phyloP scores from a whole-genome alignment of 2,888 invertebrate genomes.

The Dryococelus australis region DNA sequence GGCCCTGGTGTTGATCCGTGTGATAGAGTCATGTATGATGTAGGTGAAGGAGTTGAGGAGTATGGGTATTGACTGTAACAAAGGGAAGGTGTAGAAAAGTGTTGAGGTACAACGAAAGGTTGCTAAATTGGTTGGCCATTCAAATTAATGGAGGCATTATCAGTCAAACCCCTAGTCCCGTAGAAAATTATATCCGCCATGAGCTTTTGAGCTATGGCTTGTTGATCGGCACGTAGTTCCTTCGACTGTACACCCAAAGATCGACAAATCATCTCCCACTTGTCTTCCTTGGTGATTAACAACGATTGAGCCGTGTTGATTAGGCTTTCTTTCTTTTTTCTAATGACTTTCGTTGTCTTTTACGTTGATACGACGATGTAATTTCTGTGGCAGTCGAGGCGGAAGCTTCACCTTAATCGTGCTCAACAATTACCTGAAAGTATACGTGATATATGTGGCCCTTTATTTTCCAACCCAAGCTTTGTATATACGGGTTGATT shows the following conservation, averaged over 20 bases:
- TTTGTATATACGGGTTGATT: too few relatives aligned
- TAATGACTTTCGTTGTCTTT: too few relatives aligned
- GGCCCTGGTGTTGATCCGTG: not conserved
- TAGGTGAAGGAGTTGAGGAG: not conserved
- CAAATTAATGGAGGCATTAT: not conserved
- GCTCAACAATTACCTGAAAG: too few relatives aligned
- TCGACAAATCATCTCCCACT: too few relatives aligned
- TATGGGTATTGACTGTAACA: not conserved
- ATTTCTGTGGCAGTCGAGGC: too few relatives aligned
- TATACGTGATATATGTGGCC: too few relatives aligned
- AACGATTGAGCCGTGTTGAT: too few relatives aligned
- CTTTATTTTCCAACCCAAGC: too few relatives aligned
- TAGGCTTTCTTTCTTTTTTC: not conserved
- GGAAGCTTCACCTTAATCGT: too few relatives aligned
- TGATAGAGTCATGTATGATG: not conserved
- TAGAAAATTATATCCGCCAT: not conserved
- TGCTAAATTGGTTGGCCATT: not conserved
- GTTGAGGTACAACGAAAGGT: not conserved
- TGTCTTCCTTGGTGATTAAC: too few relatives aligned
- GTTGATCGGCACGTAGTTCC: conserved; percentile 12
- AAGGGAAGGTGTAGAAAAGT: not conserved
- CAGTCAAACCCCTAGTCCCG: not conserved
- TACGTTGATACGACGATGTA: too few relatives aligned
- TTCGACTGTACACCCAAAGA: too few relatives aligned
- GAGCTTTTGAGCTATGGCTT: conserved; percentile 20